Percentiles rank a stretch among this genome's conserved stretches.
phyloP scores from a whole-genome alignment of 2,888 invertebrate species.

The Hydrotaea diabolus region DNA sequence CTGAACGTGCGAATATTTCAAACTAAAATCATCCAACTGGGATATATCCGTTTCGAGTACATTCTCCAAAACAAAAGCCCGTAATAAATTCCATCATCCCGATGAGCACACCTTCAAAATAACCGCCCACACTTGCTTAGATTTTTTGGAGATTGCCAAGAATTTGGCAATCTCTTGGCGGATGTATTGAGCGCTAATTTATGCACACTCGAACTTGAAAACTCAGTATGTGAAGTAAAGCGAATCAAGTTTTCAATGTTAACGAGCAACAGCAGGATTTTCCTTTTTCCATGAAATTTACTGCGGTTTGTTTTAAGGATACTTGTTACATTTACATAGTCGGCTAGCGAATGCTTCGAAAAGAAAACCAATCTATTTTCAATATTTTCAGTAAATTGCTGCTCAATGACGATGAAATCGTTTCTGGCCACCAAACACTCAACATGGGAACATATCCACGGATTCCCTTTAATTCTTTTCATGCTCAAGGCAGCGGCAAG shows the following conservation, averaged over 20 bases:
- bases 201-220: slow-evolving; percentile 58
- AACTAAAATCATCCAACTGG: too few relatives aligned
- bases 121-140: too few relatives aligned
- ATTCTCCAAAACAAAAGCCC: too few relatives aligned
- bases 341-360: not conserved
- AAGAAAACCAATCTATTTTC: slow-evolving; percentile 44
- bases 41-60: too few relatives aligned
- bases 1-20: too few relatives aligned
- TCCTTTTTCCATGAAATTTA: slow-evolving; percentile 42
- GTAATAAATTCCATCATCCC: too few relatives aligned
- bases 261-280: not conserved
- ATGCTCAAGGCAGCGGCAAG: not conserved
- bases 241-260: slow-evolving; percentile 9
- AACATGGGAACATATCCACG: not conserved
- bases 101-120: too few relatives aligned
- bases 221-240: slow-evolving; percentile 21
- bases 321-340: slow-evolving; percentile 12
- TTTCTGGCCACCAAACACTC: slow-evolving; percentile 13
- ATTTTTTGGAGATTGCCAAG: not conserved
- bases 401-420: slow-evolving; percentile 39
- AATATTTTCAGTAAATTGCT: slow-evolving; percentile 27
- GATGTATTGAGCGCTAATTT: slow-evolving; percentile 44
- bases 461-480: too few relatives aligned
- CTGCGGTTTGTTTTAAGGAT: slow-evolving; percentile 36
- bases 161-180: slow-evolving; percentile 46